These are phyloP conservation scores for Ciconia boyciana DNA, from an alignment of 2,113 vertebrate species.

Conservation along the genomic window DNA sequence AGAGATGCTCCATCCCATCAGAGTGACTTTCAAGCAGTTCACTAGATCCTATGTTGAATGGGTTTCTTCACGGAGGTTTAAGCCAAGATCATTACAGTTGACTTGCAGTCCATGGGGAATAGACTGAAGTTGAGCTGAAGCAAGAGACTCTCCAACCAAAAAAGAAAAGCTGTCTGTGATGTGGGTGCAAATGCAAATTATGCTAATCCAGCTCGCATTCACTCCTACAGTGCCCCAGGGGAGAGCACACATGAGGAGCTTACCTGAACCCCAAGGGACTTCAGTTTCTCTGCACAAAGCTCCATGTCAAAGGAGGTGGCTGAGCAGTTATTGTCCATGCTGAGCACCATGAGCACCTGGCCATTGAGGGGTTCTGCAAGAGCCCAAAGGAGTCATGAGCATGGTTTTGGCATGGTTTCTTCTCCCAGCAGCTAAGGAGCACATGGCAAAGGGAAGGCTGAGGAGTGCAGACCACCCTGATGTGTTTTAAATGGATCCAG, in stretches of 20 bases:
- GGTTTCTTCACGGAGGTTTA: background rate
- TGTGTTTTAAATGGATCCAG: background rate
- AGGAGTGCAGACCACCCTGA: background rate
- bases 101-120: background rate
- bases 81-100: background rate
- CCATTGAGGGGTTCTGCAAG: conserved; percentile 67
- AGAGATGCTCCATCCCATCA: background rate
- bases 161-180: background rate
- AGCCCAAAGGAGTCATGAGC: background rate
- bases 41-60: background rate
- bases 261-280: conserved; percentile 73
- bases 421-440: background rate
- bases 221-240: background rate
- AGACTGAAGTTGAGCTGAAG: background rate
- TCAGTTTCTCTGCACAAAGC: conserved; percentile 59
- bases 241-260: background rate
- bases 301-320: conserved; percentile 60
- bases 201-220: background rate
- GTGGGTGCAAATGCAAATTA: background rate
- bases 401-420: background rate
- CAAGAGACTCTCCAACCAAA: fast-evolving
- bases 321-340: conserved; percentile 50
- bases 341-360: conserved; percentile 71
- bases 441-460: background rate
- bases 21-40: background rate